phyloP scores from a whole-genome alignment of 2,888 invertebrate genomes.

The Chrysotoxum bicinctum region DNA sequence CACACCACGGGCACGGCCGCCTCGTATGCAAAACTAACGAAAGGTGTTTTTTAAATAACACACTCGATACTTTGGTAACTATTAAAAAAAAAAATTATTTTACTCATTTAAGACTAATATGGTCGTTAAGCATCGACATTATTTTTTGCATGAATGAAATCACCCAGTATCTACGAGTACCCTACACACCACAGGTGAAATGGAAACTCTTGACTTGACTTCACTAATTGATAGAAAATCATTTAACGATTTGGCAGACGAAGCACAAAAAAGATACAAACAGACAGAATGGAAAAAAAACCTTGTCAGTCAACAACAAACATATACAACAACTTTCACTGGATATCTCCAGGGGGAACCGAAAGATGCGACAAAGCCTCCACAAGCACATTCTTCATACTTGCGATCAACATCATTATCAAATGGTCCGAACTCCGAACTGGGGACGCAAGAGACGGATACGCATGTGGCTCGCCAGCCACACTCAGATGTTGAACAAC shows the following conservation, averaged over 20 bases:
- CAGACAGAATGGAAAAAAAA: neutral
- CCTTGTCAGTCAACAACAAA: conserved; percentile 16
- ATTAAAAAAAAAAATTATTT: conserved; percentile 8
- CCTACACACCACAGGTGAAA: conserved; percentile 6
- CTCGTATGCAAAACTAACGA: conserved; percentile 46
- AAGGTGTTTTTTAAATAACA: conserved; percentile 6
- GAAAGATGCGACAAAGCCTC: conserved; percentile 45
- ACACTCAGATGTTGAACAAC: conserved; percentile 59
- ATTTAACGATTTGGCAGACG: conserved; percentile 36
- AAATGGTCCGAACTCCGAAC: neutral
- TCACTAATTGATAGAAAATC: conserved; percentile 65
- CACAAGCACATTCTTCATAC: conserved; percentile 45
- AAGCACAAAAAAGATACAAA: conserved; percentile 10
- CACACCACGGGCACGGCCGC: neutral
- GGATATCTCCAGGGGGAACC: conserved; percentile 26
- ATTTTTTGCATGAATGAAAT: conserved; percentile 39
- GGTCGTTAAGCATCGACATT: conserved; percentile 4
- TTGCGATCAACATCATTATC: conserved; percentile 31
- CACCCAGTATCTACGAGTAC: neutral
- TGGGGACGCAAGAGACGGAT: neutral
- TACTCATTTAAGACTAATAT: neutral
- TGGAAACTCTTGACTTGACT: conserved; percentile 46
- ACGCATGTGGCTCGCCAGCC: conserved; percentile 15
- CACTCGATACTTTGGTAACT: neutral
- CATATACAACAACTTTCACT: conserved; percentile 61